A percentile compares a stretch with the other conserved stretches of the same genome.
These are phyloP conservation scores for Stigmatopora nigra DNA, from an alignment of 2,113 vertebrate genomes.

Conservation along the genomic window DNA sequence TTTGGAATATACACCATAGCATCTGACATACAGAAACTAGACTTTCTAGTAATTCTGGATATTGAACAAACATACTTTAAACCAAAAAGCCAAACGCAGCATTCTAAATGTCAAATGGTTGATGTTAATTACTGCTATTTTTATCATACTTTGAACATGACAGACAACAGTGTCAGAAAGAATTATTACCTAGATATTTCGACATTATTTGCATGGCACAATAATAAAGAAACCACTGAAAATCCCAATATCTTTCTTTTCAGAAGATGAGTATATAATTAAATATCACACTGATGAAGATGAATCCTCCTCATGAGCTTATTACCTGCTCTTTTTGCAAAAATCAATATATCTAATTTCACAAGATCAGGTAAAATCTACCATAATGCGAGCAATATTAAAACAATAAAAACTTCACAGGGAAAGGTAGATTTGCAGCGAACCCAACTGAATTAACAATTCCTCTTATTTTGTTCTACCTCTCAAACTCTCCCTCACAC, in stretches of 20 bases:
- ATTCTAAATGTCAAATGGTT: too few species aligned
- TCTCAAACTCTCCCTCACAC: conserved; percentile 13
- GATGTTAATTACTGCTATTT: too few species aligned
- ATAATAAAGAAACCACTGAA: neutral
- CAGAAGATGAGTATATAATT: conserved; percentile 19
- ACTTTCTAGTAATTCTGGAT: too few species aligned
- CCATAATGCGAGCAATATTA: conserved; percentile 61
- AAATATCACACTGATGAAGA: conserved; percentile 18
- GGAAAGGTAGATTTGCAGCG: conserved; percentile 59
- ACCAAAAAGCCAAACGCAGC: too few species aligned
- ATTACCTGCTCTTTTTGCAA: conserved; percentile 46
- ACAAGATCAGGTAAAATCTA: conserved; percentile 69
- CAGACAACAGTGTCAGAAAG: too few species aligned
- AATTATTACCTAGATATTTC: neutral
- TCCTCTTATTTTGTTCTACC: conserved; percentile 24
- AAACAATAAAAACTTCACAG: conserved; percentile 68
- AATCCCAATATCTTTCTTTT: conserved; percentile 3
- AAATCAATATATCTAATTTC: conserved; percentile 74
- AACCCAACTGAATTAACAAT: conserved; percentile 58
- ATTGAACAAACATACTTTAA: too few species aligned
- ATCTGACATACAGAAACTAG: neutral
- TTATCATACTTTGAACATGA: too few species aligned
- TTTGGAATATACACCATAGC: conserved; percentile 56
- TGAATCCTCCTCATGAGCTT: conserved; percentile 2
- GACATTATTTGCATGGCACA: neutral